Conservation (phyloP, 2,888 invertebrate genomes). For the Lottia gigantea region DNA sequence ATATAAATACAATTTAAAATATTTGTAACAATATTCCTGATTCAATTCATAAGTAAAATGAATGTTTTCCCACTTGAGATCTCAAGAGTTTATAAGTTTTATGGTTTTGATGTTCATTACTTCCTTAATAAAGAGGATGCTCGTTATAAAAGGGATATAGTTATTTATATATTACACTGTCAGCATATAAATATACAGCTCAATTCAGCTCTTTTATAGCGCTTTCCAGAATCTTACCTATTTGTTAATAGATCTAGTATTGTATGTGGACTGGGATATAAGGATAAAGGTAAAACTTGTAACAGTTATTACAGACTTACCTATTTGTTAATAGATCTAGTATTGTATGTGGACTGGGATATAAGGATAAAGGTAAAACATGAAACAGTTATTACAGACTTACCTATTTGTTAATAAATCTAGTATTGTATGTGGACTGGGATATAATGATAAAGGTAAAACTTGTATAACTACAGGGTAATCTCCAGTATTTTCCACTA, state of each 20-base stretch:
- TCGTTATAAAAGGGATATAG: no score
- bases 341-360: slow-evolving; percentile 75
- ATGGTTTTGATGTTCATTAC: no score
- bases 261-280: slow-evolving; percentile 76
- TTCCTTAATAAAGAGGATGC: no score
- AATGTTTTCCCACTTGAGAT: no score
- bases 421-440: slow-evolving; percentile 73
- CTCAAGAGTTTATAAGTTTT: no score
- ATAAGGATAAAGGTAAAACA: slow-evolving; percentile 77
- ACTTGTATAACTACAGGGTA: slow-evolving; percentile 79
- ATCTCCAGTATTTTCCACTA: slow-evolving; percentile 80
- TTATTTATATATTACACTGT: no score
- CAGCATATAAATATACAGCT: no score
- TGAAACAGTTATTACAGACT: slow-evolving; percentile 68
- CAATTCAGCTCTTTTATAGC: no score
- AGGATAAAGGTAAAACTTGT: slow-evolving; percentile 79
- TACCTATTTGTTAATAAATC: slow-evolving; percentile 63
- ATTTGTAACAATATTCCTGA: no score
- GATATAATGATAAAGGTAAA: slow-evolving; percentile 79
- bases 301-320: slow-evolving; percentile 31
- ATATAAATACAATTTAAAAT: no score
- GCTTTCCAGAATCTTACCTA: slow-evolving; percentile 34
- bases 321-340: slow-evolving; percentile 65
- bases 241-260: slow-evolving; percentile 67
- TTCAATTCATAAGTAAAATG: no score